Base-by-base conservation (phyloP, 2,888 invertebrate species). In the Drosophila parthenogenetica region DNA sequence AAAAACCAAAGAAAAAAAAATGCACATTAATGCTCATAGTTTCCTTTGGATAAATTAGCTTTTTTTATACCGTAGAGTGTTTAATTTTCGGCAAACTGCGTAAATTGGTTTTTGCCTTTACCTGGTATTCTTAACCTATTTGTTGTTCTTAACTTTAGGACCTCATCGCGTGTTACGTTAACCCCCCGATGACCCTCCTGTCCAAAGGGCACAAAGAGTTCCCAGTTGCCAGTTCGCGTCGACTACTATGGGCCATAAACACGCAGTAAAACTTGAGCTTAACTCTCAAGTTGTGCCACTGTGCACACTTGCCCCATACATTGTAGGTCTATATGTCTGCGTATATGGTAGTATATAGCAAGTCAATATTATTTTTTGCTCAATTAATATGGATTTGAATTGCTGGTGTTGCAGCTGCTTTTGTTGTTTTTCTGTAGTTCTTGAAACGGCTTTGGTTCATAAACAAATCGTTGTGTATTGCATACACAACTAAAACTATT, bases 351-450 rank as follows among this genome's bases (percentile, higher is more conserved):
- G 10, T 14, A 14, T 51, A 39, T 50, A 37, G 58, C 55, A 57
- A 80, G 70, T 71, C 75, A 75, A 73, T 65, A 50, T 76, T 73
- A 59, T 65, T 87, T 88, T 79, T 74, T 69, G 83, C 69, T 70
- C 86, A 77, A 83, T 88, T 88, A 79, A 54, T 69, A 70, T 49
- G 39, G 68, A 68, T 57, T 53, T 46, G 43, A 55, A 29, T 45
- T 49, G 22, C 50, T 17, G 29, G 32, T 14, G 16, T 29, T 29
- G 29, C 29, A 29, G 29, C 42, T 25, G 16, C 22, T 37, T 7
- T 11, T 10, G 50, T 32, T 37, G 8, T 11, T 10, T 8, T 25
- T 16, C 7, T 29, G 29, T 29, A 54, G 39, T 62, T 65, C 63
- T 57, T 60, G 22, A 35, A 58, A 37, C 45, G 19, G 17, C 45